Evolutionary conservation across 2,113 vertebrate species (phyloP), one percentile per base, ranked within the genome.

Genomic region (Ictalurus punctatus): DNA sequence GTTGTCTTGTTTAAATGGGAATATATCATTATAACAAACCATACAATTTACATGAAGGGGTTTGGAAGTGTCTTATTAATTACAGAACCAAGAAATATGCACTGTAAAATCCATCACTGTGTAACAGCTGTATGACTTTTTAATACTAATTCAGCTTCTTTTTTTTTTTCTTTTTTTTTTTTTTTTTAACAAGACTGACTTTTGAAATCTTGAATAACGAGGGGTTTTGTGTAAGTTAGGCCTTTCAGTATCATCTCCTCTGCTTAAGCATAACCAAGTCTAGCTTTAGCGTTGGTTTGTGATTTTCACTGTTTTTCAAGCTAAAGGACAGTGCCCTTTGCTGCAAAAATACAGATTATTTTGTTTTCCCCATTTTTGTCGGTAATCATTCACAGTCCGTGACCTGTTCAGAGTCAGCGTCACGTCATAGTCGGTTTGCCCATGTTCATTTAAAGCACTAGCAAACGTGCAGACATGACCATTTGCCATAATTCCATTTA

Each of bases 51-150:
- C 63, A 73, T 27, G 56, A 59, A 59, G 16, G 1, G 4, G 71
- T 67, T 30, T 88, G 69, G 40, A 76, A 65, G 78, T 84, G 76
- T 65, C 67, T 61, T 40, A 58, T 74, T 48, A 54, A 65, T 40
- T 71, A 83, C 44, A 80, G 8, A 73, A 79, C 25, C 12, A 10
- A 37, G 56, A 56, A 44, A 82, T 56, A 67, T 86, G 84, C 86
- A 88, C 83, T 82, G 54, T 69, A 74, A 52, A 65, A 67, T 87
- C 40, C 58, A 73, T 56, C 85, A 84, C 81, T 84, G 84, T 86
- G 89, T 74, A 63, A 58, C 48, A 73, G 27, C 83, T 83, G 48
- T 80, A 6, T 86, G 59, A 67, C 16, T 48, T 81, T 56, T 74
- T 17, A n/a, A 23, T 40, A n/a, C 25, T 82, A 56, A 30, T 58